Conservation (phyloP, 2,113 vertebrate species). For the Onychostoma macrolepis region DNA sequence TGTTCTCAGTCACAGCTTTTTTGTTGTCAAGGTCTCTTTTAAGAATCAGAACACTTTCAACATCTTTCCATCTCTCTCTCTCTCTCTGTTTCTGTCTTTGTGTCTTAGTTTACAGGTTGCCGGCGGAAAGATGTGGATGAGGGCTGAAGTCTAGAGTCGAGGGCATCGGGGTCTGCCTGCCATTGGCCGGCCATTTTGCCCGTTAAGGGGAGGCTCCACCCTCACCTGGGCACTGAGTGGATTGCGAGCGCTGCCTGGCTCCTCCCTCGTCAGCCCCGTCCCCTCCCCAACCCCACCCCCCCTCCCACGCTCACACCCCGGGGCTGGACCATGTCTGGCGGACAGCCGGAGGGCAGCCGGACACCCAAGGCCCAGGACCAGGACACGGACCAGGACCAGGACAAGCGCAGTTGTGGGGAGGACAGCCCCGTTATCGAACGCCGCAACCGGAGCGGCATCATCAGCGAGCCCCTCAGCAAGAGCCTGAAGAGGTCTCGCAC, state of each 20-base stretch:
- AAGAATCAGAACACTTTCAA: slow-evolving; percentile 29
- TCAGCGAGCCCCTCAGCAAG: slow-evolving; percentile 96
- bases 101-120: slow-evolving; percentile 71
- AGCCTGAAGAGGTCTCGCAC: slow-evolving; percentile 96
- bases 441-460: slow-evolving; percentile 95
- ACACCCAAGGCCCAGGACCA: slow-evolving; percentile 83
- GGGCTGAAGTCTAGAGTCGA: slow-evolving; percentile 71
- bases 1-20: slow-evolving; percentile 4
- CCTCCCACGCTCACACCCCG: slow-evolving; percentile 63
- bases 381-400: slow-evolving; percentile 78
- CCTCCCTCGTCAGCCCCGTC: slow-evolving; percentile 63
- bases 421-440: slow-evolving; percentile 85
- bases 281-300: slow-evolving; percentile 70
- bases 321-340: slow-evolving; percentile 89
- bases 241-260: slow-evolving; percentile 61
- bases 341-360: slow-evolving; percentile 85
- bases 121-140: slow-evolving; percentile 74
- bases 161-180: slow-evolving; percentile 74
- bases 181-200: slow-evolving; percentile 64
- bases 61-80: slow-evolving; percentile 56
- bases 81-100: slow-evolving; percentile 53
- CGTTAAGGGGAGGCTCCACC: slow-evolving; percentile 64
- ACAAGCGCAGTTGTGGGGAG: slow-evolving; percentile 70
- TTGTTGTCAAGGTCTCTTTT: slow-evolving; percentile 11
- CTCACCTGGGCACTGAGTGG: slow-evolving; percentile 68